Evolutionary conservation across 37 sponge, comb jelly and placozoan genomes (phyloP).

Genomic region (Chondrosia reniformis): DNA sequence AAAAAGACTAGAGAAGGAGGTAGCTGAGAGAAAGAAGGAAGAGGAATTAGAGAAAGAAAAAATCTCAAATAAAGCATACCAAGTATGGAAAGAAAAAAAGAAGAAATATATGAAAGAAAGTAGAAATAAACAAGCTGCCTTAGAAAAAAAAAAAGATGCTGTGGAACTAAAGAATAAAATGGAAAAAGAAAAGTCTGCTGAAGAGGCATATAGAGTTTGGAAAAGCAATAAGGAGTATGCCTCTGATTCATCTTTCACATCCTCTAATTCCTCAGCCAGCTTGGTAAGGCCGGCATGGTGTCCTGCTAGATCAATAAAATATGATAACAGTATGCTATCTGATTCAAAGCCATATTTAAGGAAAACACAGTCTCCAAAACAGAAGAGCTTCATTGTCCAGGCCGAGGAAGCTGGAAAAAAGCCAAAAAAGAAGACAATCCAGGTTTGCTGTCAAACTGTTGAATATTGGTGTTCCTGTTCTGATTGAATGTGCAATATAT

Average conservation of each 20-base stretch:
- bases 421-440: conserved; percentile 35
- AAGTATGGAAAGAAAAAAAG: conserved; percentile 45
- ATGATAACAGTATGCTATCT: conserved; percentile 25
- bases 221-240: neutral
- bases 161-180: neutral
- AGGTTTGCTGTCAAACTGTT: conserved; percentile 82
- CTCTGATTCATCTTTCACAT: too few species aligned
- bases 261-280: neutral
- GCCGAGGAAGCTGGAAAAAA: neutral
- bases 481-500: too few species aligned
- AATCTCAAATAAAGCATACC: conserved; percentile 30
- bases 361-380: neutral
- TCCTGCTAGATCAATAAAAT: conserved; percentile 55
- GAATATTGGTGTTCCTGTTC: conserved; percentile 71
- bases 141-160: conserved; percentile 21
- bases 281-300: conserved; percentile 40
- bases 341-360: neutral
- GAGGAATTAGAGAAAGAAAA: conserved; percentile 41
- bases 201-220: conserved; percentile 10
- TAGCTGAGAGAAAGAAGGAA: neutral
- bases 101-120: conserved; percentile 14
- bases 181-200: neutral
- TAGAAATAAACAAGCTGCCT: neutral
- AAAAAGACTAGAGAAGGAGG: neutral
- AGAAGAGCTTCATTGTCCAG: neutral